Conservation (phyloP, 2,797 vertebrate species). For the Hyperoplus lanceolatus region DNA sequence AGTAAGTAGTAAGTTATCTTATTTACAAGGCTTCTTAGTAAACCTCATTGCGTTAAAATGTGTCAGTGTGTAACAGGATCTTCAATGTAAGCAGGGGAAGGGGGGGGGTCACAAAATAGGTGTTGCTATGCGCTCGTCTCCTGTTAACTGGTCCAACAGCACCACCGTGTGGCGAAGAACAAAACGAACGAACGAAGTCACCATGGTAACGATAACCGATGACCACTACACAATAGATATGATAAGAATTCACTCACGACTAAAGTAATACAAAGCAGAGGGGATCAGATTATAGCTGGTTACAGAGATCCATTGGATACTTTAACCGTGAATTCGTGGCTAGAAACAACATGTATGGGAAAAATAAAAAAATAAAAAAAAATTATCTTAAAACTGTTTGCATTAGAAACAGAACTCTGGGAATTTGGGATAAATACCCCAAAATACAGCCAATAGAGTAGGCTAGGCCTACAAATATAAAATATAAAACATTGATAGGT, state of each 20-base stretch:
- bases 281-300: no score
- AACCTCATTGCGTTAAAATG: not conserved
- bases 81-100: not conserved
- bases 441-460: no score
- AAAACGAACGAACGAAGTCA: not conserved
- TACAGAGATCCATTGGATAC: no score
- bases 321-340: no score
- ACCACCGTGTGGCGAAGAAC: slow-evolving; percentile 28
- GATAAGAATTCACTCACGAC: not conserved
- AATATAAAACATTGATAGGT: no score
- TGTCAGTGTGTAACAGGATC: not conserved
- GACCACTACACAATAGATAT: not conserved
- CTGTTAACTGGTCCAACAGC: slow-evolving; percentile 19
- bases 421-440: no score
- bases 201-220: not conserved
- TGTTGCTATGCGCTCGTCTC: not conserved
- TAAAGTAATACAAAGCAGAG: no score
- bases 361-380: no score
- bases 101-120: not conserved
- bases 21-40: not conserved
- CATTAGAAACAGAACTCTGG: no score
- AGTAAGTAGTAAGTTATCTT: fast-evolving
- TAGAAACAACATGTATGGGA: no score
- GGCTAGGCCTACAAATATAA: no score
- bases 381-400: no score